phyloP scores from a whole-genome alignment of 1,140 invertebrate species.

The Drosophila miranda region DNA sequence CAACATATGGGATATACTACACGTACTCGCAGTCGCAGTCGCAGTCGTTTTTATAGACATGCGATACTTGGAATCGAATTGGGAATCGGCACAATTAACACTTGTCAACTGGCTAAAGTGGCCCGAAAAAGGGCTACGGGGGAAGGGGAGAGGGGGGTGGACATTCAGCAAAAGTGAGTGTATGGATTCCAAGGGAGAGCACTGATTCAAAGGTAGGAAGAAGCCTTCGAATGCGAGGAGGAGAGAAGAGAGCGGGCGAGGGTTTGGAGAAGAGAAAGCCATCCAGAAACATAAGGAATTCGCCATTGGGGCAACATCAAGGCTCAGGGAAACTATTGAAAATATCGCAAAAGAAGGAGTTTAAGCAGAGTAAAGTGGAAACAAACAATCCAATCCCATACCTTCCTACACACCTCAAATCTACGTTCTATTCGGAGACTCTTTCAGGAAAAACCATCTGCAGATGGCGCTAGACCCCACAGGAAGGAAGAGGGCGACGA shows the following conservation, averaged over 20 bases:
- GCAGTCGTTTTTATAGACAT: conserved; percentile 1
- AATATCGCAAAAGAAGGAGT: too few relatives aligned
- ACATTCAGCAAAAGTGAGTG: conserved; percentile 4
- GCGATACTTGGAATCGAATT: conserved; percentile 11
- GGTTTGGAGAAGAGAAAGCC: neutral
- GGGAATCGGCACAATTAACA: conserved; percentile 44
- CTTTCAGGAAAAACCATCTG: neutral
- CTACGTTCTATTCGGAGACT: neutral
- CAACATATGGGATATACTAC: neutral
- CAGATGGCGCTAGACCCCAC: neutral
- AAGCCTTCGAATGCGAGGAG: neutral
- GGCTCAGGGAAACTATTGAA: too few relatives aligned
- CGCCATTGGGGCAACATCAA: neutral
- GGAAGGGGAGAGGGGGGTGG: conserved; percentile 4
- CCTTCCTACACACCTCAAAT: too few relatives aligned
- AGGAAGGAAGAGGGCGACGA: too few relatives aligned
- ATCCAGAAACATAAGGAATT: too few relatives aligned
- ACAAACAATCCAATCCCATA: too few relatives aligned
- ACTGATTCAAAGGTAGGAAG: neutral
- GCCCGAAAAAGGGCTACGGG: neutral
- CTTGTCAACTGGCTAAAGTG: conserved; percentile 43
- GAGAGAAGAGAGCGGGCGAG: neutral
- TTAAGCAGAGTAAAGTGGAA: too few relatives aligned
- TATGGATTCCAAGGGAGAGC: neutral
- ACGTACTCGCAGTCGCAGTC: too few relatives aligned